Evolutionary conservation across 1,140 invertebrate genomes (phyloP), one percentile per base, ranked within the genome.

Genomic region (Mactra quadrangularis): DNA sequence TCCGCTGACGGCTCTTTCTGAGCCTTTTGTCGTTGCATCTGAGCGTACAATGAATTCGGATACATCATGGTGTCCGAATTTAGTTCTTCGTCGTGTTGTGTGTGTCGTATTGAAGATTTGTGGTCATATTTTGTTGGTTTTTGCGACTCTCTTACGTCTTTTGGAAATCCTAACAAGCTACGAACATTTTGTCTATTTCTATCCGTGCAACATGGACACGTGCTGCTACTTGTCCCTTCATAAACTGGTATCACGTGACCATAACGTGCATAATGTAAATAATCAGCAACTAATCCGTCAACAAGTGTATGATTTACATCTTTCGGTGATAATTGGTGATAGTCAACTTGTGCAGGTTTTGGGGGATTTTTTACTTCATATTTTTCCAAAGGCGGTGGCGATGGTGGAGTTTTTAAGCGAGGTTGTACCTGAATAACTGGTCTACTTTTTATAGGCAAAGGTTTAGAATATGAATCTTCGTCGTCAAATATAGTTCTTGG

Each of bases 211-310:
- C 89, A 87, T 0, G 88, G 76, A 71, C 89, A 90, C 13, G 82
- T 53, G 27, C 83, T 57, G 22, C 22, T 59, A 15, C 86, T 84
- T 13, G 81, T 83, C 11, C 87, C 88, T 38, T 87, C 84, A 52
- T 86, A 85, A 33, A 89, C 84, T 19, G 88, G 89, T 11, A 88
- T 84, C 0, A 87, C 83, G 52, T 87, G 82, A 17, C 88, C 85
- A 64, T 89, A 89, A 25, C 82, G 60, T 3, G 89, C 82, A 79
- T 84, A 89, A 68, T 90, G 87, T 9, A 90, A 84, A 71, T 90
- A 90, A 50, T 90, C 87, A 6, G 87, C 86, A 1, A 89, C 87
- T 19, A 90, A 55, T n/a, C 88, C 86, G 41, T 89, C 89, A 19
- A 90, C 88, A 29, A 87, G 15, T 7, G 87, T 87, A 31, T 86